These are phyloP conservation scores for Brienomyrus brachyistius DNA, from an alignment of 2,113 vertebrate genomes.

Conservation along the genomic window DNA sequence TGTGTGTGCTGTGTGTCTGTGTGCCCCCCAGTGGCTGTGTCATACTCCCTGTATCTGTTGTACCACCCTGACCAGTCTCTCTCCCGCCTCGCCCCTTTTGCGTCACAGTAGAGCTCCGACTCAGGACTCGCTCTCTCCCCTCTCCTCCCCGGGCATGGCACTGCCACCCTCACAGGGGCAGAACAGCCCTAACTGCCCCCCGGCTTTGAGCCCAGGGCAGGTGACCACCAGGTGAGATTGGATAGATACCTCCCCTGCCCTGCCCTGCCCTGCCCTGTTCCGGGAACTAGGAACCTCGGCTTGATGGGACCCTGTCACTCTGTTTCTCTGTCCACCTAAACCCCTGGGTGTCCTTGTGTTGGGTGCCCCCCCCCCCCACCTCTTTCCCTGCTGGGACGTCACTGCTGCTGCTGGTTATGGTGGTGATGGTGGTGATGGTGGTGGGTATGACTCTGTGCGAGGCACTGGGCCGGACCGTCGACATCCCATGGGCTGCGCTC, in stretches of 20 bases:
- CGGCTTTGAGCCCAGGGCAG: constrained; percentile 75
- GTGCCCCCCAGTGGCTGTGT: neutral
- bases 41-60: neutral
- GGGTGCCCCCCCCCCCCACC: constrained; percentile 26
- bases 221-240: constrained; percentile 76
- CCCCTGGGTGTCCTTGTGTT: constrained; percentile 8
- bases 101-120: constrained; percentile 69
- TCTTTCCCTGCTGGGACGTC: neutral
- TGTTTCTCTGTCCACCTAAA: constrained; percentile 10
- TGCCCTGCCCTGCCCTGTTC: constrained; percentile 7
- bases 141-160: constrained; percentile 69
- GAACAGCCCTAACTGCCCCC: constrained; percentile 61
- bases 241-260: constrained; percentile 10
- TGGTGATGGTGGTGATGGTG: neutral
- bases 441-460: neutral
- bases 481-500: neutral
- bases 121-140: constrained; percentile 78
- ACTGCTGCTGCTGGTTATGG: neutral
- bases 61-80: constrained; percentile 25
- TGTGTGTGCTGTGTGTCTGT: neutral
- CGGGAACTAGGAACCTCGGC: constrained; percentile 38
- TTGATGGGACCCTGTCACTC: constrained; percentile 33
- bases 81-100: constrained; percentile 29
- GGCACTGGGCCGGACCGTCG: neutral
- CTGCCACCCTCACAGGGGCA: constrained; percentile 75